Base-by-base conservation (phyloP, 2,797 vertebrate genomes). In the Halcyon smyrnensis region DNA sequence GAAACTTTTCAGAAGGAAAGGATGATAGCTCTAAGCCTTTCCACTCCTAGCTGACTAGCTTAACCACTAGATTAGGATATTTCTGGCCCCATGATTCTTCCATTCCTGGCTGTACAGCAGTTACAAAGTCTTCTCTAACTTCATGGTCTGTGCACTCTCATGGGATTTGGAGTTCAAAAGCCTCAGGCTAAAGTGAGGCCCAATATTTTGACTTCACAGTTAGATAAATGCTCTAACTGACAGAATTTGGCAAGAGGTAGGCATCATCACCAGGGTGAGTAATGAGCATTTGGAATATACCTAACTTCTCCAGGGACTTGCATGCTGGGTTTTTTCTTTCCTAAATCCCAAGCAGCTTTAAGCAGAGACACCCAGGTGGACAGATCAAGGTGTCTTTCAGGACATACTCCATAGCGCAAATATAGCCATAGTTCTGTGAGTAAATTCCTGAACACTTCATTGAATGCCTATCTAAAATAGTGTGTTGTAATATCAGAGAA, bases 391-490 rank as follows among this genome's bases (percentile, higher is more conserved):
- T 89, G 78, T 90, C 80, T 86, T 89, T 45, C 82, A 90, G 80
- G 90, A 89, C 30, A 90, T 94, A 85, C 62, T 93, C 80, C 82
- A 67, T 37, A 2, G 5, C 88, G 37, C 74, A 95, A 94, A 95
- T 84, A 82, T 73, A 94, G 86, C 59, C 51, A 79, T 39, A 76
- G 21, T n/a, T 84, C 50, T 79, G 34, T 84, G 83, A 34, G 48
- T 79, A 88, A 84, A 95, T 92, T 94, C 88, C 74, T 88, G 77
- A 94, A 76, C 9, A 3, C 28, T 68, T 71, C 68, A 60, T 81
- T 81, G 76, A 94, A 56, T 43, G 56, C 24, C 93, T 77, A 90
- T 84, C 70, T 87, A 93, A 96, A 96, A 92, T 73, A 91, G 70
- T 34, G 81, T 77, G 73, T 87, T 94, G 77, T 88, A 37, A 37